phyloP scores from a whole-genome alignment of 2,797 vertebrate species.

The Philypnodon macrostomus region DNA sequence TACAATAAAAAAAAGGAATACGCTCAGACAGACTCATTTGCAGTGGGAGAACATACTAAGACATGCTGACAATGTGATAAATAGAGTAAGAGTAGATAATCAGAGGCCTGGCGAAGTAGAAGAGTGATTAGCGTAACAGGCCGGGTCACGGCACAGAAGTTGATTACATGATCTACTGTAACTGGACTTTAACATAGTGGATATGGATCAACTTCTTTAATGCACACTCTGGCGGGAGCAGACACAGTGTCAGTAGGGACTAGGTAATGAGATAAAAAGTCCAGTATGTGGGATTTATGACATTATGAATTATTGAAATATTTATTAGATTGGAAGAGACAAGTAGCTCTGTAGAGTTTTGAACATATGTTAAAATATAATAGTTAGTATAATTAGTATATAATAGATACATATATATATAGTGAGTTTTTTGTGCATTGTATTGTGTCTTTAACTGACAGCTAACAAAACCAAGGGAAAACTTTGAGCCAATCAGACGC shows the following conservation, averaged over 20 bases:
- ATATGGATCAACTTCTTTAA: conserved; percentile 16
- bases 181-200: conserved; percentile 25
- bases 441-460: neutral
- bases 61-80: conserved; percentile 25
- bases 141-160: conserved; percentile 46
- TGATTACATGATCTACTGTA: conserved; percentile 36
- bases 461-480: neutral
- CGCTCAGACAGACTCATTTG: neutral
- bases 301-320: too few relatives aligned
- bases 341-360: too few relatives aligned
- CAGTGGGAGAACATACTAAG: neutral
- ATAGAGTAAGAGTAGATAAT: conserved; percentile 53
- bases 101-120: conserved; percentile 46
- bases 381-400: too few relatives aligned
- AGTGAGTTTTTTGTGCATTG: neutral
- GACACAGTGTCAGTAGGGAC: neutral
- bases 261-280: neutral
- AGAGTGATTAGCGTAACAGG: conserved; percentile 55
- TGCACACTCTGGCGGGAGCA: neutral
- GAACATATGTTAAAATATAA: too few relatives aligned
- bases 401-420: too few relatives aligned
- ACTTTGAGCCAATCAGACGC: conserved; percentile 9
- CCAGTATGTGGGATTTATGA: neutral
- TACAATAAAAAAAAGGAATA: neutral
- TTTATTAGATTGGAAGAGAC: too few relatives aligned